These are phyloP conservation scores for Orchesella cincta DNA, from an alignment of 1,140 invertebrate genomes.

Conservation along the genomic window DNA sequence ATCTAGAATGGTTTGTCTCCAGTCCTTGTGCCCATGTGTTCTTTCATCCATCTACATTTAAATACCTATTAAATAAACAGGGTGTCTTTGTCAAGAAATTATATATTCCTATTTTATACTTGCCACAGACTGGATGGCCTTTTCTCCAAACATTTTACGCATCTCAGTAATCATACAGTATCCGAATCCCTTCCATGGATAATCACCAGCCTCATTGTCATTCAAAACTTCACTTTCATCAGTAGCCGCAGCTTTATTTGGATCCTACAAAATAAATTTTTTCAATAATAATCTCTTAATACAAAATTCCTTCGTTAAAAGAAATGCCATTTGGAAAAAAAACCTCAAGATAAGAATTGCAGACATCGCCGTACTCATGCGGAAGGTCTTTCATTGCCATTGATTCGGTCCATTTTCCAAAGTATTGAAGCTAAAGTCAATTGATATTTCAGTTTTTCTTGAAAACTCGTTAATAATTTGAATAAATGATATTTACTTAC, in stretches of 20 bases:
- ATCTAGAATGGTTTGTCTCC: background rate
- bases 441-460: too few relatives aligned
- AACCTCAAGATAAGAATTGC: too few relatives aligned
- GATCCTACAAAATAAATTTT: background rate
- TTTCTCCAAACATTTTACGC: background rate
- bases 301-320: too few relatives aligned
- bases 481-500: too few relatives aligned
- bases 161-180: background rate
- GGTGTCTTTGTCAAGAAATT: background rate
- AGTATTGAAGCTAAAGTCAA: too few relatives aligned
- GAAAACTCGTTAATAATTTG: too few relatives aligned
- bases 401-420: too few relatives aligned
- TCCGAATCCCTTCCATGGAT: background rate
- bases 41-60: background rate
- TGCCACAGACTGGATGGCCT: background rate
- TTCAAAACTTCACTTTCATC: background rate
- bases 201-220: background rate
- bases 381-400: too few relatives aligned
- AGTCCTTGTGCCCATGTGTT: background rate
- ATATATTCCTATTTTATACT: background rate
- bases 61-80: background rate
- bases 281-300: too few relatives aligned
- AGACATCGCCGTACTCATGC: too few relatives aligned
- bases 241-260: background rate
- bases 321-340: too few relatives aligned